phyloP scores from a whole-genome alignment of 2,888 invertebrate species.

The Oxycera nigricornis region DNA sequence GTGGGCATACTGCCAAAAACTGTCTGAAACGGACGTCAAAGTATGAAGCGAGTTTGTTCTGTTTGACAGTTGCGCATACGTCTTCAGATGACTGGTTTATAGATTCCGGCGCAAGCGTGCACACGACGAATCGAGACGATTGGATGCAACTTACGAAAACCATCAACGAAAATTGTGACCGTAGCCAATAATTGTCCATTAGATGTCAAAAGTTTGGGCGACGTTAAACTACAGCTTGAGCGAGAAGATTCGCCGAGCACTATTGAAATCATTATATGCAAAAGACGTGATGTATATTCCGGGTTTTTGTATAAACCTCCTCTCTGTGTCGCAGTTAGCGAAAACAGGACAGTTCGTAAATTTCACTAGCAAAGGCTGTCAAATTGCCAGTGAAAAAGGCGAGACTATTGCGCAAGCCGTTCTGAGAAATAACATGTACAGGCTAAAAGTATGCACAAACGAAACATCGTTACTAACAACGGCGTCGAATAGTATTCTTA shows the following conservation, averaged over 20 bases:
- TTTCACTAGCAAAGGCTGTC: neutral
- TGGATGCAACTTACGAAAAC: neutral
- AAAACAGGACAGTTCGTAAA: neutral
- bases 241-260: neutral
- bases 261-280: neutral
- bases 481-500: neutral
- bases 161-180: neutral
- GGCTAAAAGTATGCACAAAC: neutral
- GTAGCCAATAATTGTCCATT: neutral
- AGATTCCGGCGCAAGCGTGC: neutral
- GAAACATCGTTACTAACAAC: neutral
- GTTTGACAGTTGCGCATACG: neutral
- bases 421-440: neutral
- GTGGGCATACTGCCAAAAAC: constrained; percentile 30
- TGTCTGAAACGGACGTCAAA: constrained; percentile 21
- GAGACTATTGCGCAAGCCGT: neutral
- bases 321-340: neutral
- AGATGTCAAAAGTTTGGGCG: neutral
- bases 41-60: neutral
- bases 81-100: neutral
- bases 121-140: constrained; percentile 10
- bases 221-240: neutral
- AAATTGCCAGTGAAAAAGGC: neutral
- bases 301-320: neutral
- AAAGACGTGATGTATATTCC: constrained; percentile 14